A percentile compares a stretch with the other conserved stretches of the same genome.
These are phyloP conservation scores for Loriculus beryllinus DNA, from an alignment of 2,797 vertebrate genomes.

Conservation along the genomic window DNA sequence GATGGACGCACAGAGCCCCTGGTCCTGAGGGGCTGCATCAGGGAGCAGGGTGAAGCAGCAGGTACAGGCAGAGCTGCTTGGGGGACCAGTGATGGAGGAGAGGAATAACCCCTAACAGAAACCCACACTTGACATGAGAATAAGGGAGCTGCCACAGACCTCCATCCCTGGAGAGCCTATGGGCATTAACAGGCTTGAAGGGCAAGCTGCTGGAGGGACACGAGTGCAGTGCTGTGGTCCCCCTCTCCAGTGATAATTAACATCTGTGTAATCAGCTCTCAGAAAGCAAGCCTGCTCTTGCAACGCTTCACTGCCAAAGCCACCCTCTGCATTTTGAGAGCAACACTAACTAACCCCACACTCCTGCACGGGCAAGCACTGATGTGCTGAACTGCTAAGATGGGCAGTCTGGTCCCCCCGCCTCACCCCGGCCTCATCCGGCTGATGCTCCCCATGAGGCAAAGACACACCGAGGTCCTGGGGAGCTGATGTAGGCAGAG, in stretches of 20 bases:
- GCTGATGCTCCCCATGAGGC: neutral
- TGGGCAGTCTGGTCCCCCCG: neutral
- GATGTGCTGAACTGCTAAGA: neutral
- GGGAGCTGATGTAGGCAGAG: neutral
- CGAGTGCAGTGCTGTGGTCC: rapidly evolving
- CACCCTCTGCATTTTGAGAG: neutral
- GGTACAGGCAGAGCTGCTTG: neutral
- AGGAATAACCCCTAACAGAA: neutral
- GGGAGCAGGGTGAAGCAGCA: neutral
- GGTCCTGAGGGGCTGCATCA: neutral
- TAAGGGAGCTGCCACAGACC: neutral
- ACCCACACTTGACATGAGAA: neutral
- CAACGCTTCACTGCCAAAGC: neutral
- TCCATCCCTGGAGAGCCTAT: neutral
- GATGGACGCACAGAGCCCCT: neutral
- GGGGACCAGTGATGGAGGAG: neutral
- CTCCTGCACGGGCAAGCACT: rapidly evolving
- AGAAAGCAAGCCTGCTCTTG: neutral
- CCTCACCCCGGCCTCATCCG: rapidly evolving
- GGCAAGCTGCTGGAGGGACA: neutral
- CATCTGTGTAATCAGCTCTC: neutral
- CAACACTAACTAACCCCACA: rapidly evolving
- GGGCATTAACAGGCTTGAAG: rapidly evolving
- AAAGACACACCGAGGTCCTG: rapidly evolving
- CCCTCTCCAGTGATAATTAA: neutral